These are phyloP conservation scores for Vultur gryphus DNA, from an alignment of 2,797 vertebrate genomes.

Conservation along the genomic window DNA sequence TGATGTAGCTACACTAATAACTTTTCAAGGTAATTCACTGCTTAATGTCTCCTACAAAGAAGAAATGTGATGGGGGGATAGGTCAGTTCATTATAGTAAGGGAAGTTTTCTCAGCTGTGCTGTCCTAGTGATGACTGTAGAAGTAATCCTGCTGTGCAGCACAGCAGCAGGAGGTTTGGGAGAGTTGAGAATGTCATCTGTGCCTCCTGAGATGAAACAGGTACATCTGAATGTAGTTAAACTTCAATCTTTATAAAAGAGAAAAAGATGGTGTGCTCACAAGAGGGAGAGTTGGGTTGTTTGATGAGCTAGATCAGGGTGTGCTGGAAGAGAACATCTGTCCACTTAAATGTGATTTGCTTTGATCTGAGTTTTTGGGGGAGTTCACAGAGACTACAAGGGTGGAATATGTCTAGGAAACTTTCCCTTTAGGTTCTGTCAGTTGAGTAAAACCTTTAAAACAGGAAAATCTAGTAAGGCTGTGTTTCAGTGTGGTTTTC, in stretches of 20 bases:
- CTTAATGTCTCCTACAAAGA: not conserved
- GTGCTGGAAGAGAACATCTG: not conserved
- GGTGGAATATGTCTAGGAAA: not conserved
- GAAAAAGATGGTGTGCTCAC: not conserved
- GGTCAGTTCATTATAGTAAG: not conserved
- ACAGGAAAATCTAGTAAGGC: not conserved
- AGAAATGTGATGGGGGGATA: not conserved
- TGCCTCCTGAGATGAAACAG: not conserved
- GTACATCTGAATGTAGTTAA: not conserved
- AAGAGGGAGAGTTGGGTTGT: not conserved
- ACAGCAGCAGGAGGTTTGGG: not conserved
- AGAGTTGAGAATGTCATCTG: not conserved
- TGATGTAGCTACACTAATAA: not conserved
- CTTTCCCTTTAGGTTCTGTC: not conserved
- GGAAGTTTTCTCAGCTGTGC: not conserved
- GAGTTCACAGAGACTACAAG: not conserved
- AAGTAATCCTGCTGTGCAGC: not conserved
- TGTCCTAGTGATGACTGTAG: not conserved
- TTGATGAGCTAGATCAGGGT: not conserved
- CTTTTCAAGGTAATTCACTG: not conserved
- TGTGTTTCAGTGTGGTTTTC: accelerated
- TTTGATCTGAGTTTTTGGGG: not conserved
- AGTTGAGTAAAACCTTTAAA: not conserved
- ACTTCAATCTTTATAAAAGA: not conserved
- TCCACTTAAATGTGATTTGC: not conserved